Percentiles rank a stretch among this genome's conserved stretches.
Conservation (phyloP, 1,140 invertebrate species). For the Holotrichia oblita region DNA sequence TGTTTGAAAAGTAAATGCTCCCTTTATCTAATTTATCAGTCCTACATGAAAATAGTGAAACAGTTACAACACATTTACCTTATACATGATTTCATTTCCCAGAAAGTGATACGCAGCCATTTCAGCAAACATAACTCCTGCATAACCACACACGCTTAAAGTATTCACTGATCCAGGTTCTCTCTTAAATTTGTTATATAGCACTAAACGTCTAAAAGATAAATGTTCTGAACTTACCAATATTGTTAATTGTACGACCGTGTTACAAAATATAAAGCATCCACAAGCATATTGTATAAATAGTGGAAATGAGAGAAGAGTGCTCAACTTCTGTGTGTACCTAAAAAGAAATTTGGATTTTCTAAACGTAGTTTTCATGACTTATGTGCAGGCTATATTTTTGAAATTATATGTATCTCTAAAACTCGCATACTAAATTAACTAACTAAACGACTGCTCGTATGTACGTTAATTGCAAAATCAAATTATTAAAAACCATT, state of each 20-base stretch:
- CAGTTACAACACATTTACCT: neutral
- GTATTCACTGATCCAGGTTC: neutral
- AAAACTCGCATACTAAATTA: too few species aligned
- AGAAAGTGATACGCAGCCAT: neutral
- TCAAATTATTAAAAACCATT: too few species aligned
- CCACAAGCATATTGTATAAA: neutral
- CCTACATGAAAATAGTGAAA: neutral
- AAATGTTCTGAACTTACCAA: neutral
- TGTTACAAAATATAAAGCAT: neutral
- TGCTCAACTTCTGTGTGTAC: neutral
- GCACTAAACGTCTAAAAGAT: too few species aligned
- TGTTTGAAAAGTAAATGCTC: neutral
- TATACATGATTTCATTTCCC: conserved; percentile 12
- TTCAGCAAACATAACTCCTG: neutral
- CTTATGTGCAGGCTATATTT: too few species aligned
- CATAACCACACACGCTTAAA: neutral
- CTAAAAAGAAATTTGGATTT: conserved; percentile 8
- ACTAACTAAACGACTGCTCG: too few species aligned
- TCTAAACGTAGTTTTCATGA: too few species aligned
- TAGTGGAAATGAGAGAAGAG: neutral
- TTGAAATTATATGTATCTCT: too few species aligned
- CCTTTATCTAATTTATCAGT: too few species aligned
- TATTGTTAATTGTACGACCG: neutral
- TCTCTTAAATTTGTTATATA: neutral
- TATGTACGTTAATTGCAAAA: too few species aligned